A percentile compares a stretch with the other conserved stretches of the same genome.
These are phyloP conservation scores for Vireo altiloquus DNA, from an alignment of 2,113 vertebrate species.

Conservation along the genomic window DNA sequence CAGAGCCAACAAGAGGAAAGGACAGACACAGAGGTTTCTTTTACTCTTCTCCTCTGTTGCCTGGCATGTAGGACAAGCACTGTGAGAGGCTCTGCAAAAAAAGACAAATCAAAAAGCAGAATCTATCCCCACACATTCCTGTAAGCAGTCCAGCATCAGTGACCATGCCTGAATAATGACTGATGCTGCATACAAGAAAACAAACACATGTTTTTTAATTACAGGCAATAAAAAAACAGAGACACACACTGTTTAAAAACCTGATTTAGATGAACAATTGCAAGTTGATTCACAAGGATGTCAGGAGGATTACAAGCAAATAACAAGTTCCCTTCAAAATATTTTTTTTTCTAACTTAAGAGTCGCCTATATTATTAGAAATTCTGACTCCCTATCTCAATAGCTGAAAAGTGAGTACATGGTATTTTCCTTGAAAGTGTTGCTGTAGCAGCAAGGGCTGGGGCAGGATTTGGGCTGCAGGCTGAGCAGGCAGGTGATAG, in stretches of 20 bases:
- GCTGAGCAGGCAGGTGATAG: neutral
- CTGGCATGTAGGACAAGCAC: neutral
- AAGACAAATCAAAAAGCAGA: slow-evolving; percentile 15
- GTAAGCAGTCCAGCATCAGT: neutral
- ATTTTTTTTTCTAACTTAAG: neutral
- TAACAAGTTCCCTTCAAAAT: neutral
- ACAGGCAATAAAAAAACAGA: slow-evolving; percentile 3
- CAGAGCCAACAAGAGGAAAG: neutral
- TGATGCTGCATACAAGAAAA: neutral
- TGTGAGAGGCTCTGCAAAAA: neutral
- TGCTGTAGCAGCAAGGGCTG: neutral
- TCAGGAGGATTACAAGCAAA: neutral
- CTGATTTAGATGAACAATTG: neutral
- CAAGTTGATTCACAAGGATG: neutral
- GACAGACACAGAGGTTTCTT: neutral
- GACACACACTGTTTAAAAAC: neutral
- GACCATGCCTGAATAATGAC: neutral
- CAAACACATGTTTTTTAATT: slow-evolving; percentile 13
- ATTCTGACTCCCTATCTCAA: neutral
- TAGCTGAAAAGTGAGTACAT: neutral
- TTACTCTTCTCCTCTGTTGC: neutral
- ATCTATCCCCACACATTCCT: neutral
- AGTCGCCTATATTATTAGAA: neutral
- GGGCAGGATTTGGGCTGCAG: neutral
- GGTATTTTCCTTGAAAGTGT: neutral